A percentile compares a stretch with the other conserved stretches of the same genome.
Evolutionary conservation across 2,113 vertebrate genomes (phyloP).

Genomic region (Brachionichthys hirsutus): DNA sequence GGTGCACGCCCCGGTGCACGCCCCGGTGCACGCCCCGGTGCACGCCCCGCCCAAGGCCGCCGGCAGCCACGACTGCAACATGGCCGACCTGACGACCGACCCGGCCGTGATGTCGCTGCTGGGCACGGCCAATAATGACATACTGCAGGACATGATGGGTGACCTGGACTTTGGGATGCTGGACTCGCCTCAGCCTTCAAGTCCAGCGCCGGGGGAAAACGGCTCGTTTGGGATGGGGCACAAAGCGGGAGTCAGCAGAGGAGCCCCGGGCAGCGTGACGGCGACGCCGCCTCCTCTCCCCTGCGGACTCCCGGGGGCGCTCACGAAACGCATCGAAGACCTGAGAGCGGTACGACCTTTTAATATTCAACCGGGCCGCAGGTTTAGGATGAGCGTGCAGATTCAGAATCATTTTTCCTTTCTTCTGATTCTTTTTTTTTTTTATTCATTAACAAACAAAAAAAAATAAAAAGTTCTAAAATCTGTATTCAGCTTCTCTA

Average conservation of each 20-base stretch:
- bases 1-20: slow-evolving; percentile 69
- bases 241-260: slow-evolving; percentile 53
- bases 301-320: slow-evolving; percentile 83
- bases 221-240: slow-evolving; percentile 67
- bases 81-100: slow-evolving; percentile 76
- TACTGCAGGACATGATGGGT: slow-evolving; percentile 92
- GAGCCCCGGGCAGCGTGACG: slow-evolving; percentile 64
- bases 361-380: no score
- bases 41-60: slow-evolving; percentile 73
- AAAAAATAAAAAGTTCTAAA: no score
- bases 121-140: slow-evolving; percentile 89
- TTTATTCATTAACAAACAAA: no score
- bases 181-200: slow-evolving; percentile 89
- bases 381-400: background rate
- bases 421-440: no score
- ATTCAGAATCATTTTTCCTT: background rate
- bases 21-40: slow-evolving; percentile 61
- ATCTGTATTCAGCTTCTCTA: no score
- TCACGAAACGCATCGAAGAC: slow-evolving; percentile 93
- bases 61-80: slow-evolving; percentile 63
- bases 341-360: slow-evolving; percentile 83
- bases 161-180: slow-evolving; percentile 93
- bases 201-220: slow-evolving; percentile 86
- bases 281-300: slow-evolving; percentile 84
- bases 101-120: slow-evolving; percentile 92